Evolutionary conservation across 2,888 invertebrate species (phyloP).

Genomic region (Eilema depressum): DNA sequence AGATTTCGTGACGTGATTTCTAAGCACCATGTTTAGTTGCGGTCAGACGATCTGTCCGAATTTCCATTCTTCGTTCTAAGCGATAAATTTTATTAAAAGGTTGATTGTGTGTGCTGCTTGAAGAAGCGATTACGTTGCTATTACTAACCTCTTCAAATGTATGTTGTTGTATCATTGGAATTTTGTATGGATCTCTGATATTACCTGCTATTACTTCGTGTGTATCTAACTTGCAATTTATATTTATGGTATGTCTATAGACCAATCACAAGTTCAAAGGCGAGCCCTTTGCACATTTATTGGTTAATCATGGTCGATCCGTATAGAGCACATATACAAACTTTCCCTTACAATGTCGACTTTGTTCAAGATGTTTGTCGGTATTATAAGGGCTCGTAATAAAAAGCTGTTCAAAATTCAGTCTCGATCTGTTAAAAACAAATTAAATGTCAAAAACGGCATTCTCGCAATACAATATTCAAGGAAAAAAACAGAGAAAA

Average conservation of each 20-base stretch:
- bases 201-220: neutral
- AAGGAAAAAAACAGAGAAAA: too few species aligned
- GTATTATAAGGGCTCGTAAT: too few species aligned
- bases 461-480: too few species aligned
- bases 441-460: too few species aligned
- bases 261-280: too few species aligned
- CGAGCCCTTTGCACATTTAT: too few species aligned
- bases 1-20: slow-evolving; percentile 48
- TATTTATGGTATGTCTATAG: neutral
- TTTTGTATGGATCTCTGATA: neutral
- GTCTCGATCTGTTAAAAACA: too few species aligned
- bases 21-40: slow-evolving; percentile 38
- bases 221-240: neutral
- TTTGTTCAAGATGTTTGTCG: too few species aligned
- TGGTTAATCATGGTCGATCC: too few species aligned
- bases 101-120: neutral
- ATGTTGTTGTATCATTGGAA: neutral
- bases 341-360: too few species aligned
- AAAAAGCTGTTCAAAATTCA: too few species aligned
- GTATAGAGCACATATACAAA: too few species aligned
- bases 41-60: slow-evolving; percentile 35
- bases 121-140: neutral
- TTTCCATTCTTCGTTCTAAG: slow-evolving; percentile 22
- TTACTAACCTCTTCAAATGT: neutral
- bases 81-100: slow-evolving; percentile 29